Base-by-base conservation (phyloP, 1,140 invertebrate genomes). In the Wiebesia pumilae region DNA sequence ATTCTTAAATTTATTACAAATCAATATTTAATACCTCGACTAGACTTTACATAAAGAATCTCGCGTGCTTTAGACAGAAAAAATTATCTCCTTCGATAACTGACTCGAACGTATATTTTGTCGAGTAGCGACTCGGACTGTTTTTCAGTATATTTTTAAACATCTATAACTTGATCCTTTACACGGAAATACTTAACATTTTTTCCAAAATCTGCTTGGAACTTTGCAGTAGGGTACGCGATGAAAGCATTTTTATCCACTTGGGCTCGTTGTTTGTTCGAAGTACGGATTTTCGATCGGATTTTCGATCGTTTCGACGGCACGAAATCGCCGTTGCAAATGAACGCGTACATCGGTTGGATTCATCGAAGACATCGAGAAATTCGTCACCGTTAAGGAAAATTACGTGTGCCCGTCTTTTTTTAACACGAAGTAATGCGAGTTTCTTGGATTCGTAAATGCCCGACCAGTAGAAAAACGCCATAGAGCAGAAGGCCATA, bases 51-150 rank as follows among this genome's bases (percentile, higher is more conserved):
- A 7, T 30, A 30, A 30, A 67, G 4, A 67, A 30, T 67, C 14
- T 30, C n/a, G n/a, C 14, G 4, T 4, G 62, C 4, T 67, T 62
- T n/a, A 24, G 16, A 38, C 7, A 21, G 21, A 71, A 71, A 71
- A 3, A 38, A 21, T 71, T 38, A 3, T 71, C 3, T 38, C 40
- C 40, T 4, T 21, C 3, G 35, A 71, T 38, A 30, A 33, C 3
- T 71, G 4, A 35, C n/a, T n/a, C n/a, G 7, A 38, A 3, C 4
- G 40, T 38, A 1, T 21, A 38, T 4, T 35, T 40, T 21, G 24
- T 38, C 40, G 9, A 62, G 65, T 65, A 81, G 79, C 80, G 62
- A 81, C 38, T 81, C 80, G 16, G 78, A 80, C 54, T 10, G 14
- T 33, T n/a, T 7, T 43, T 12, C 40, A 43, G 43, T 75, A 19